Evolutionary conservation across 2,888 invertebrate species (phyloP), one percentile per base, ranked within the genome.

Genomic region (Blera fallax): DNA sequence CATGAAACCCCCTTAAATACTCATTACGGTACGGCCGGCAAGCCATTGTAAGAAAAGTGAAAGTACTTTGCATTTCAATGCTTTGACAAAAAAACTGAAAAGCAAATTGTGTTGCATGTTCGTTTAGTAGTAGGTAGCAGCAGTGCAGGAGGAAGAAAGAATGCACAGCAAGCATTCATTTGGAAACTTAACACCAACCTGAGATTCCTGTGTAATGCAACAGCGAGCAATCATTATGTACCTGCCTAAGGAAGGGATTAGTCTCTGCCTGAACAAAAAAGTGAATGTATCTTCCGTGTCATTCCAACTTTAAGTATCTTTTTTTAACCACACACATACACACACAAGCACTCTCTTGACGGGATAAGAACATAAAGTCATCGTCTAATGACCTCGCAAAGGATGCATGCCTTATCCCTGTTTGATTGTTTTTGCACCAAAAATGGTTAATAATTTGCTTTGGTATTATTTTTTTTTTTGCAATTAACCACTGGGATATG

Each of bases 401-500:
- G 54, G 56, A 62, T 8, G 62, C 73, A 50, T 29, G 70, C 29
- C 11, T 32, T 37, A 8, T 54, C 8, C 50, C 1, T 32, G 32
- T 16, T 52, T 16, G 5, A 34, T 7, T 48, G 24, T 65, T 40
- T 16, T 37, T 40, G 40, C 40, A 40, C 40, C 40, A 14, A 40
- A 14, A 40, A 14, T 14, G 40, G 11, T 40, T 40, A 40, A 40
- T 40, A 40, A 48, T 65, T 78, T 73, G 24, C 27, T 16, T 21
- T 58, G 24, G 10, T 69, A 54, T 79, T 60, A 52, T 60, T 24
- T 29, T 70, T 69, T 40, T 67, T 74, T 65, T 69, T 74, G 74
- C 82, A 83, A 83, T 87, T 87, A 85, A 87, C 82, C 65, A 77
- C 81, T 85, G 81, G 85, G 72, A 81, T 64, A 56, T 72, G 85